phyloP scores from a whole-genome alignment of 2,888 invertebrate genomes.

The Elmis aenea region DNA sequence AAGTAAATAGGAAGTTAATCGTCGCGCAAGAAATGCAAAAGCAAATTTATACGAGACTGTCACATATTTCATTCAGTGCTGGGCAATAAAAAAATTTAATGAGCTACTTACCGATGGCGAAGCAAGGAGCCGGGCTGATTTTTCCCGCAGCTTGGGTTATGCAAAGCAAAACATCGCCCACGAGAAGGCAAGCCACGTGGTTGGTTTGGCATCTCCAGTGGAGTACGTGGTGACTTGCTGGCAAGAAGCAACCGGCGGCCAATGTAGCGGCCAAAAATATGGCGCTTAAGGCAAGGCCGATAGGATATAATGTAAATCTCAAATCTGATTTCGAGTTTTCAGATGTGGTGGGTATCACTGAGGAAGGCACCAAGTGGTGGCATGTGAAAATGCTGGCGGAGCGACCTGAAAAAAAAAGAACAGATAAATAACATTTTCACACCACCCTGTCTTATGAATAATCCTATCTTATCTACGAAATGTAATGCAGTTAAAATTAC shows the following conservation, averaged over 20 bases:
- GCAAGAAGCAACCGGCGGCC: constrained; percentile 72
- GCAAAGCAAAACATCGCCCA: constrained; percentile 75
- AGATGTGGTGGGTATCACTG: constrained; percentile 20
- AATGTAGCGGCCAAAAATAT: constrained; percentile 77
- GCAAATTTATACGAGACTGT: no score
- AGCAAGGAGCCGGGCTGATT: constrained; percentile 59
- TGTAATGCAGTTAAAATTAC: no score
- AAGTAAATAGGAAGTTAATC: no score
- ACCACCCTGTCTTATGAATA: no score
- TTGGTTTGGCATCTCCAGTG: constrained; percentile 88
- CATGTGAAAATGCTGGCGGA: constrained; percentile 59
- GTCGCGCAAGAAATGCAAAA: no score
- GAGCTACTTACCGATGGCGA: constrained; percentile 68
- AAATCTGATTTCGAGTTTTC: constrained; percentile 42
- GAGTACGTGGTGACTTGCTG: constrained; percentile 78
- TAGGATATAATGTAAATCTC: constrained; percentile 69
- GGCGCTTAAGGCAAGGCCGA: constrained; percentile 73
- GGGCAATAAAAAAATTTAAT: no score
- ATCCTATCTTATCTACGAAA: no score
- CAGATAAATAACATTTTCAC: no score
- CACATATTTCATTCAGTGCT: no score
- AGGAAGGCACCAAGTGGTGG: constrained; percentile 51
- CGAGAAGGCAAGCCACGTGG: constrained; percentile 76
- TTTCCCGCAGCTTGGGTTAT: constrained; percentile 67
- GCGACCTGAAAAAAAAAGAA: constrained; percentile 29